These are phyloP conservation scores for Benitochromis conjunctus DNA, from an alignment of 2,113 vertebrate species.

Conservation along the genomic window DNA sequence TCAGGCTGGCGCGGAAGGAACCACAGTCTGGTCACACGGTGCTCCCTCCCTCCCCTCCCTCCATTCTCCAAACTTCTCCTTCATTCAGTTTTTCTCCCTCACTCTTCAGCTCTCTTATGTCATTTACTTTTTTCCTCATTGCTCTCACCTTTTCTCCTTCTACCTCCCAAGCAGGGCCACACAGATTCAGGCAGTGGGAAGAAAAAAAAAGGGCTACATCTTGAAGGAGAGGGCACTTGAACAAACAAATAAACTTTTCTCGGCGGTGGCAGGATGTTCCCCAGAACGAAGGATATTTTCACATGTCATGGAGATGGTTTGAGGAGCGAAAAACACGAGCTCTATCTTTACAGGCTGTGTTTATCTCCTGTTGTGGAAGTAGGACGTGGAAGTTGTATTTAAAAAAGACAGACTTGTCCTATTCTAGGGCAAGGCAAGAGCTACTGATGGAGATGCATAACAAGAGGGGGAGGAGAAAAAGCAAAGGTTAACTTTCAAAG, in stretches of 20 bases:
- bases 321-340: conserved; percentile 37
- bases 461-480: neutral
- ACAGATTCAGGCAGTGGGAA: conserved; percentile 4
- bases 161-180: conserved; percentile 35
- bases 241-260: conserved; percentile 34
- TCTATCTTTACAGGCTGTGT: conserved; percentile 61
- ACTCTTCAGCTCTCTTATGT: neutral
- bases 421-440: neutral
- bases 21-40: conserved; percentile 76
- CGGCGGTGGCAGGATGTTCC: conserved; percentile 62
- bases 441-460: neutral
- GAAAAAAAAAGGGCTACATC: neutral
- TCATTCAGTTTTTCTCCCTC: conserved; percentile 6
- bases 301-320: conserved; percentile 42
- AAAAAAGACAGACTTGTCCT: conserved; percentile 1
- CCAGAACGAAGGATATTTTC: conserved; percentile 60
- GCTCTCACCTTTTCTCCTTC: conserved; percentile 26
- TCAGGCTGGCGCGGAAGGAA: conserved; percentile 78
- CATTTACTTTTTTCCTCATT: conserved; percentile 19
- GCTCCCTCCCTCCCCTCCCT: conserved; percentile 33
- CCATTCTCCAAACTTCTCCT: conserved; percentile 19
- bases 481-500: neutral
- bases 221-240: conserved; percentile 10
- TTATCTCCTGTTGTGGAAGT: conserved; percentile 60
- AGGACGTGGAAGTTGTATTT: conserved; percentile 46